phyloP scores from a whole-genome alignment of 2,797 vertebrate species.

The Rhinophrynus dorsalis region DNA sequence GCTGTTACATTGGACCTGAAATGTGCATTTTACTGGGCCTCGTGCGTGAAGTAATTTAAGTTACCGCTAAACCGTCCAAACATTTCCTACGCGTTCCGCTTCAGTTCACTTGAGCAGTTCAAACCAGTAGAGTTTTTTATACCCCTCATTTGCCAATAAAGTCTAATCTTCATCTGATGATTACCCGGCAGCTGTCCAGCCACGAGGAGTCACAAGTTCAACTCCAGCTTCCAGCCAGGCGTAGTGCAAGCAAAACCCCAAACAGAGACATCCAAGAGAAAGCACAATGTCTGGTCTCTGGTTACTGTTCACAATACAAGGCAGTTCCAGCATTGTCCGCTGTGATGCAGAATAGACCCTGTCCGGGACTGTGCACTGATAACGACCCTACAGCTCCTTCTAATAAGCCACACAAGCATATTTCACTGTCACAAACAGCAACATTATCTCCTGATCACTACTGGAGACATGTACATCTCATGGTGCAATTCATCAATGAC shows the following conservation, averaged over 20 bases:
- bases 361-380: no score
- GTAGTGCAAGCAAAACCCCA: background rate
- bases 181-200: background rate
- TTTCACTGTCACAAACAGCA: background rate
- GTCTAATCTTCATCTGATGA: background rate
- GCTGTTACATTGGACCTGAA: no score
- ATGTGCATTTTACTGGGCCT: no score
- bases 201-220: slow-evolving; percentile 13
- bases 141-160: background rate
- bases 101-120: slow-evolving; percentile 14
- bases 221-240: background rate
- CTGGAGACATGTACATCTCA: no score
- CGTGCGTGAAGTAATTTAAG: no score
- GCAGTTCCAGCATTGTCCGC: no score
- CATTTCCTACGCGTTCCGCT: background rate
- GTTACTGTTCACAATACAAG: no score
- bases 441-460: no score
- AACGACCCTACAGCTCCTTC: background rate
- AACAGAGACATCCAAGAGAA: background rate
- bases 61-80: no score
- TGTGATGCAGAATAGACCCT: no score
- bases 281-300: no score
- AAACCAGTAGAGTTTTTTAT: background rate
- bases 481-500: background rate
- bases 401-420: background rate